Conservation (phyloP, 2,797 vertebrate species). For the Jordanella pulchra region DNA sequence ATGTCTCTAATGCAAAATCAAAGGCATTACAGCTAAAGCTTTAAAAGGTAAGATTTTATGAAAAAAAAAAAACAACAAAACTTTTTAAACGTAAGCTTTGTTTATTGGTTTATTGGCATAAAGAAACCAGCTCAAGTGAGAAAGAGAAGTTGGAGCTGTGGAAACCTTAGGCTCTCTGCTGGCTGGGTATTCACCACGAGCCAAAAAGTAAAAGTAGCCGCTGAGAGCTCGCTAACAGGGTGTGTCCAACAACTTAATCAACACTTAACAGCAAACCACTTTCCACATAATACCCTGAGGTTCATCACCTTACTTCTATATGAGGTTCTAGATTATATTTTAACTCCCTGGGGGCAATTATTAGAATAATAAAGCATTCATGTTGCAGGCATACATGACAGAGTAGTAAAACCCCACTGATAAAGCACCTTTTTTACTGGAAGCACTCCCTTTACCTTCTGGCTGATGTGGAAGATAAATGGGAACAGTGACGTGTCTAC, state of each 20-base stretch:
- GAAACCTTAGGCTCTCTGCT: background rate
- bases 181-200: background rate
- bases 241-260: background rate
- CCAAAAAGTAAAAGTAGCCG: slow-evolving; percentile 11
- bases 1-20: too few relatives aligned
- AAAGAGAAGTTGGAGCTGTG: background rate
- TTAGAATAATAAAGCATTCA: background rate
- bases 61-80: background rate
- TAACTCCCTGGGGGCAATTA: background rate
- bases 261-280: slow-evolving; percentile 11
- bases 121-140: background rate
- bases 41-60: background rate
- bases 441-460: background rate
- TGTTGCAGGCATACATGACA: background rate
- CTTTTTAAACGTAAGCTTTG: background rate
- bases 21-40: too few relatives aligned
- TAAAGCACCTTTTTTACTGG: background rate
- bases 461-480: background rate
- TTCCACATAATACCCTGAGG: too few relatives aligned
- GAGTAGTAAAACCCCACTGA: background rate
- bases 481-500: too few relatives aligned
- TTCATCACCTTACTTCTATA: background rate
- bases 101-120: too few relatives aligned
- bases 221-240: slow-evolving; percentile 11
- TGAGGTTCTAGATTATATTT: background rate